A percentile compares a stretch with the other conserved stretches of the same genome.
phyloP scores from a whole-genome alignment of 2,113 vertebrate genomes.

The Gavia stellata region DNA sequence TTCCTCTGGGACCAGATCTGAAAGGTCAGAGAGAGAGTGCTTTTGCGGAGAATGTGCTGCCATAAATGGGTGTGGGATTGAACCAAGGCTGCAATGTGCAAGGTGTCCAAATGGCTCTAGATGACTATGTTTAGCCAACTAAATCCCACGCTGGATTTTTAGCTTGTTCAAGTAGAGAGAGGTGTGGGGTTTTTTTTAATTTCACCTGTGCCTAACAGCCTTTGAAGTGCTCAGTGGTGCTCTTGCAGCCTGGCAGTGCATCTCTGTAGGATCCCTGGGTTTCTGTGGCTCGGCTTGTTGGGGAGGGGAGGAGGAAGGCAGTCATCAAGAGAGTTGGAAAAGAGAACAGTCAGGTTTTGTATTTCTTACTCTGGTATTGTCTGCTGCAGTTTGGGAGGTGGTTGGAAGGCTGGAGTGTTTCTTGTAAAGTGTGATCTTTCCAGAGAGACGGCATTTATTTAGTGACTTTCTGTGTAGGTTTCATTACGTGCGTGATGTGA shows the following conservation, averaged over 20 bases:
- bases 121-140: neutral
- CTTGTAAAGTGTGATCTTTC: neutral
- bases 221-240: neutral
- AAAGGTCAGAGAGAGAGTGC: neutral
- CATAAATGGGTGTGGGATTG: accelerated
- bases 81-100: neutral
- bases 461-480: neutral
- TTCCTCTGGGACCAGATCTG: neutral
- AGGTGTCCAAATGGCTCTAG: neutral
- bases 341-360: neutral
- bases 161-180: neutral
- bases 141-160: neutral
- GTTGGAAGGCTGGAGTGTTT: neutral
- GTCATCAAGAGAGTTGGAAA: neutral
- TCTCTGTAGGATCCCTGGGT: neutral
- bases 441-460: neutral
- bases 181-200: accelerated
- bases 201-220: neutral
- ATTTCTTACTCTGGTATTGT: neutral
- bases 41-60: neutral
- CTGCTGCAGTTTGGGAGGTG: neutral
- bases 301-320: neutral
- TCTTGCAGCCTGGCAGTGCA: neutral
- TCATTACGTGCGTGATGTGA: neutral
- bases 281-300: neutral